These are phyloP conservation scores for Fukomys damarensis DNA, from an alignment of 2,113 vertebrate genomes.

Conservation along the genomic window DNA sequence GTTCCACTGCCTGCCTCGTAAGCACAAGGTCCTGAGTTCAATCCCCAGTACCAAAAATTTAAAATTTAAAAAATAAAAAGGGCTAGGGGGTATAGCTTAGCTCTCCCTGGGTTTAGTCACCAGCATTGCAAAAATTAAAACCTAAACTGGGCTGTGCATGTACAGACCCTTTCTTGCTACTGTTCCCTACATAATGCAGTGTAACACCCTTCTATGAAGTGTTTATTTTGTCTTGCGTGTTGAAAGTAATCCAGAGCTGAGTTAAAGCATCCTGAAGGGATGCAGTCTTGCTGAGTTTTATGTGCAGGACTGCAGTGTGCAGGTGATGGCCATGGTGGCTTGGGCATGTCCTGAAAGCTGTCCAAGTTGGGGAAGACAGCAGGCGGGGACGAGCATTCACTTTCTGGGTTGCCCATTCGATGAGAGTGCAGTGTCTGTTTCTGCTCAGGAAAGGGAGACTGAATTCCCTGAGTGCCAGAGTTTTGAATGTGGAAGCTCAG, in stretches of 20 bases:
- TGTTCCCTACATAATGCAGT: background rate
- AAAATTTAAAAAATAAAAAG: background rate
- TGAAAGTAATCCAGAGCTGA: background rate
- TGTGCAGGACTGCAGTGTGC: background rate
- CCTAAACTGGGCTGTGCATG: background rate
- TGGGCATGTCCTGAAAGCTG: background rate
- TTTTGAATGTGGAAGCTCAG: fast-evolving
- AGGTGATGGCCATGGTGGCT: background rate
- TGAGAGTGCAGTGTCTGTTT: background rate
- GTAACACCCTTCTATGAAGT: background rate
- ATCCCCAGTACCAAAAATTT: too few species aligned
- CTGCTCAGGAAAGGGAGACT: background rate
- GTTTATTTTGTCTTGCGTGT: background rate
- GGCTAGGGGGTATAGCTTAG: background rate
- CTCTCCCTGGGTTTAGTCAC: background rate
- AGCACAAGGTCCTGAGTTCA: too few species aligned
- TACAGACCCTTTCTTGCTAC: background rate
- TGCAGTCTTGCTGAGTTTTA: background rate
- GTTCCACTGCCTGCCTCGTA: too few species aligned
- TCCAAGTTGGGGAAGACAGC: background rate
- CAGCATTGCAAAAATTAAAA: background rate
- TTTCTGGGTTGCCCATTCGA: background rate
- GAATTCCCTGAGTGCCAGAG: background rate
- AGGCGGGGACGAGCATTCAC: fast-evolving
- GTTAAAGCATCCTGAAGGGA: background rate